Evolutionary conservation across 2,797 vertebrate genomes (phyloP), one percentile per base, ranked within the genome.

Genomic region (Fratercula arctica): DNA sequence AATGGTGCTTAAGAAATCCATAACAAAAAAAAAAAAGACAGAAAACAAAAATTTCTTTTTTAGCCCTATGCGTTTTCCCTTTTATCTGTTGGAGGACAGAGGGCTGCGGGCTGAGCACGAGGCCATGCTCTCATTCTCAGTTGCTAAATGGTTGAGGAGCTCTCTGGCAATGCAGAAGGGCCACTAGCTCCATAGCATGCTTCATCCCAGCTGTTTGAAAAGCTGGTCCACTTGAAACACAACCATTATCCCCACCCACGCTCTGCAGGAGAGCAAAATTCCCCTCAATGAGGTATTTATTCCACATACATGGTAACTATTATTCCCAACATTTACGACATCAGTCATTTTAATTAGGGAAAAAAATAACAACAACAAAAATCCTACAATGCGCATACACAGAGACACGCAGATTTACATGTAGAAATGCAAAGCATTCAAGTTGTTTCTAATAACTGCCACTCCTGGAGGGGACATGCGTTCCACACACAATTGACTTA

Each of bases 271-370:
- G 83, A 96, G 86, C 87, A 81, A 91, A 93, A 46, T 70, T 53
- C 37, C 88, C 82, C 92, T 92, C 85, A 63, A 6, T 41, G 90
- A 94, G 87, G 90, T 66, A 92, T 93, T 98, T 97, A 97, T 97
- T 97, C 93, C 89, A 90, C 81, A 29, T 97, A 97, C 84, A 97
- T 96, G 96, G 92, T 70, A 78, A 96, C 92, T 97, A 96, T 97
- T 97, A 97, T 95, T 97, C 94, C 94, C 95, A 84, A 92, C 86
- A 57, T 84, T 93, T 94, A 83, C 85, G 68, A 77, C 89, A 92
- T 93, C 66, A 75, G 74, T 68, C 91, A 96, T 94, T 96, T 94
- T 83, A 91, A 89, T 94, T 95, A 81, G 81, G 51, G 51, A 74
- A 95, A 94, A 87, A 75, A 41, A 70, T 37, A 53, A 23, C 43